Evolutionary conservation across 2,888 invertebrate species (phyloP), one percentile per base, ranked within the genome.

Genomic region (Pterostichus niger): DNA sequence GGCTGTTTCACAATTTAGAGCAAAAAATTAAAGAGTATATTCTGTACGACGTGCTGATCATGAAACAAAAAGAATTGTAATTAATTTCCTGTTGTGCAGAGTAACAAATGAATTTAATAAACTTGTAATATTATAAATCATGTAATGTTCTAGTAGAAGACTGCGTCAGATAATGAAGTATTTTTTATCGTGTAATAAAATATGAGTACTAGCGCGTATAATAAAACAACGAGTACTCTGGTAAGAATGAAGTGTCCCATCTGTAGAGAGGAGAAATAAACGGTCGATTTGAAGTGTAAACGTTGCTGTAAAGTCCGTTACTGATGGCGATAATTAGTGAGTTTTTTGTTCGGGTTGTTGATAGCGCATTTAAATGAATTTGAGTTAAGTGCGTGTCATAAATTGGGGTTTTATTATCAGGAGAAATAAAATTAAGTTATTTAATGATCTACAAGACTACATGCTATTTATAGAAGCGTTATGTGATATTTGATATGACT

Each of bases 271-370:
- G n/a, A 49, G 49, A 31, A 15, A 73, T 31, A 33, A 31, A 75
- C 24, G 46, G 44, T 75, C 73, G 49, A 75, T 75, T 75, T 54
- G 33, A 75, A 75, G 64, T 64, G 64, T 64, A 64, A 64, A 64
- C 64, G 64, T 13, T 64, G 64, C n/a, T 75, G 24, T 35, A 10
- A 64, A 75, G 54, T 54, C 13, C 52, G 33, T 75, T 73, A 73
- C 33, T 52, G 52, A 75, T 71, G 71, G 46, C 31, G 75, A 75
- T 75, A 75, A 75, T 75, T 75, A 75, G 75, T 35, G 9, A 15
- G 52, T 75, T 75, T 75, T 75, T 75, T 75, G 54, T 52, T 54
- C 31, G 49, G 31, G 49, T 75, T 17, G 54, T 75, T 75, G 49
- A 75, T 75, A 52, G 31, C 13, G 75, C 75, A 54, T 75, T 75